Base-by-base conservation (phyloP, 2,888 invertebrate species). In the Zootermopsis nevadensis region DNA sequence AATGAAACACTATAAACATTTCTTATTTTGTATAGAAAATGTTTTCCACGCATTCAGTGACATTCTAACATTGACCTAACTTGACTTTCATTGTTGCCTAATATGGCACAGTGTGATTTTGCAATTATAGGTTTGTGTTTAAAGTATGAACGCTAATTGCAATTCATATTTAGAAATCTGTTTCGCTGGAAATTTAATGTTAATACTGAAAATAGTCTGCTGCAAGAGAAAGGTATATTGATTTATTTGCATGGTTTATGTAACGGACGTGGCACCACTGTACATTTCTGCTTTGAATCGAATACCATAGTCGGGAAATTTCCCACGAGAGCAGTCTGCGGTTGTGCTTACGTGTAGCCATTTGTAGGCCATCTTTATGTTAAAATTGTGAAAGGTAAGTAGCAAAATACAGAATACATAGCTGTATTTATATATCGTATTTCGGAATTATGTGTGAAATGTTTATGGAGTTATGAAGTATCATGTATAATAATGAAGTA, bases 231-330 rank as follows among this genome's bases (percentile, higher is more conserved):
- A 48, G 48, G 19, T 19, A 27, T 60, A 60, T 60, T 27, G 60
- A 60, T 60, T 55, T 60, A 60, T 27, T 8, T 24, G 6, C 27
- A 27, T 2, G 27, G n/a, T 27, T 60, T 15, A 27, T 27, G 19
- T 27, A 27, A 12, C 8, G n/a, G 7, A 60, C 27, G 60, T 74
- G 74, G 74, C 74, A 74, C 33, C 74, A 74, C 27, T n/a, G 74
- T 38, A 38, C 74, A 74, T 38, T 33, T 30, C 74, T 38, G 6
- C 33, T 74, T 74, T 74, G 74, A 74, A 74, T 74, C 74, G 74
- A 74, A 74, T 74, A 38, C 35, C 33, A 33, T 15, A 10, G 7
- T 33, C 42, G 74, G 74, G 24, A 38, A n/a, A 38, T 38, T 74
- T 74, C 74, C 74, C 74, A 74, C 74, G 33, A 22, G 15, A 1